Conservation (phyloP, 2,113 vertebrate species). For the Circaetus cinerascens region DNA sequence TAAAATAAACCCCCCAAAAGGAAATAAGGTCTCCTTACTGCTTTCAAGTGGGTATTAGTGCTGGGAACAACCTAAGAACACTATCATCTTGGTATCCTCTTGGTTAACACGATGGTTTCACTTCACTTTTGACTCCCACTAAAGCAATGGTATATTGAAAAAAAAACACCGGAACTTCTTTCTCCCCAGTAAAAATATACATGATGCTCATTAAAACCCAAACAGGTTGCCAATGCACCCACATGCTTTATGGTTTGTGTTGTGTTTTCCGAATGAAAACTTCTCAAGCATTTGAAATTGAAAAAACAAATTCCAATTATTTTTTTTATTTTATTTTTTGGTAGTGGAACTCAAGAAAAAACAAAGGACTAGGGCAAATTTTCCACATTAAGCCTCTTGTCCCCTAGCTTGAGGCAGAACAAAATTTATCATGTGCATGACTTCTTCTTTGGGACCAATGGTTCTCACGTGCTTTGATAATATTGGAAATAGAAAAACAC, state of each 20-base stretch:
- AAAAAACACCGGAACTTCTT: slow-evolving; percentile 19
- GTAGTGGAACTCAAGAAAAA: not conserved
- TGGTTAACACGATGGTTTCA: slow-evolving; percentile 17
- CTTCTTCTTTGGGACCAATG: not conserved
- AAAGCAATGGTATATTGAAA: slow-evolving; percentile 47
- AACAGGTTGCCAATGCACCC: not conserved
- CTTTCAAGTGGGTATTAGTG: slow-evolving; percentile 72
- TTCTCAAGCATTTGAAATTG: not conserved
- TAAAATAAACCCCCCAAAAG: slow-evolving; percentile 46
- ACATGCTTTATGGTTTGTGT: not conserved
- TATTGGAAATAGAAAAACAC: not conserved
- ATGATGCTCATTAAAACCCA: slow-evolving; percentile 12
- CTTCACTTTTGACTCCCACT: slow-evolving; percentile 43
- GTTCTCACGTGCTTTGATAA: not conserved
- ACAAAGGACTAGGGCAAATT: not conserved
- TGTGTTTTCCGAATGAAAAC: not conserved
- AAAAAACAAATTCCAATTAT: not conserved
- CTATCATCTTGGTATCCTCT: slow-evolving; percentile 62
- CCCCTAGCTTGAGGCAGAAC: not conserved
- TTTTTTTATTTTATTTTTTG: not conserved
- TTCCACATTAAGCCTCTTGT: not conserved
- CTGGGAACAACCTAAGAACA: slow-evolving; percentile 41
- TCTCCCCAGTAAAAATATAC: slow-evolving; percentile 49
- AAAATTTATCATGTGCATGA: not conserved
- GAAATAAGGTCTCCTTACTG: slow-evolving; percentile 42